These are phyloP conservation scores for Rhinolophus ferrumequinum DNA, from an alignment of 2,113 vertebrate species.

Conservation along the genomic window DNA sequence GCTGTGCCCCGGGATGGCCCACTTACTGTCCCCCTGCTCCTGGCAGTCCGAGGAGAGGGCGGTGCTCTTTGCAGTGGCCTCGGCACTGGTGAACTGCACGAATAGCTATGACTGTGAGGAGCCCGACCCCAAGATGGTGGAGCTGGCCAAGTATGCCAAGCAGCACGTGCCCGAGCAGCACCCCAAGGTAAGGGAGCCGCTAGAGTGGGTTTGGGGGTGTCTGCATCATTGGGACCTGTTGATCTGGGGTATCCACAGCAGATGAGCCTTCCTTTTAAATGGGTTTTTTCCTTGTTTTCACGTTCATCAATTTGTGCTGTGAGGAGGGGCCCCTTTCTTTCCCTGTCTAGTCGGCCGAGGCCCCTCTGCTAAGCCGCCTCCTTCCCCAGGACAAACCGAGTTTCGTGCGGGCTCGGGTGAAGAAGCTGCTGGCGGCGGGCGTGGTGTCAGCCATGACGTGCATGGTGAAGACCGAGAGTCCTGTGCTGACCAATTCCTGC, in stretches of 20 bases:
- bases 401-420: conserved; percentile 90
- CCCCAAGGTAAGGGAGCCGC: conserved; percentile 90
- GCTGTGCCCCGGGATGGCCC: accelerated
- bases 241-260: accelerated
- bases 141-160: conserved; percentile 98
- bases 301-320: accelerated
- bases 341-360: not conserved
- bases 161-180: conserved; percentile 97
- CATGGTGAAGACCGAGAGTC: conserved; percentile 96
- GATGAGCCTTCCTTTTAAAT: accelerated
- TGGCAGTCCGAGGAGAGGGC: conserved; percentile 94
- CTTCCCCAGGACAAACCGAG: conserved; percentile 90
- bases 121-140: conserved; percentile 96
- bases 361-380: not conserved
- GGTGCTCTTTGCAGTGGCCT: conserved; percentile 94
- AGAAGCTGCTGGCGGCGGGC: conserved; percentile 91
- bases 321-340: not conserved
- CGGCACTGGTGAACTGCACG: conserved; percentile 96
- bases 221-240: accelerated
- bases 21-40: accelerated
- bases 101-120: conserved; percentile 97
- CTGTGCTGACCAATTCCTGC: conserved; percentile 91
- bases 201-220: accelerated
- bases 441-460: conserved; percentile 95
- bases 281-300: not conserved